Conservation (phyloP, 2,888 invertebrate species). For the Coronaproctus castanopsis region DNA sequence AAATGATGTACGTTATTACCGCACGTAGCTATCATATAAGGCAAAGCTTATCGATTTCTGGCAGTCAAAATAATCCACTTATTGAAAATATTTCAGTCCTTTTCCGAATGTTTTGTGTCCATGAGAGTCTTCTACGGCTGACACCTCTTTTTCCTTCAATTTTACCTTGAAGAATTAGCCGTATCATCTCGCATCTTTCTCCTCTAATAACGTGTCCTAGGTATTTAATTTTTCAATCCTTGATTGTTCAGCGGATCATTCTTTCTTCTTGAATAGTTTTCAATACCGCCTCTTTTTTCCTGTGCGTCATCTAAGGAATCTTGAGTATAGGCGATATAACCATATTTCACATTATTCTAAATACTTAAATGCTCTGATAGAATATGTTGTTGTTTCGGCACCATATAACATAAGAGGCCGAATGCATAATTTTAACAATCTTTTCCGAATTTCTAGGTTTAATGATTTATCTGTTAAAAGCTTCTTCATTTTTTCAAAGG, state of each 20-base stretch:
- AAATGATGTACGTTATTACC: neutral
- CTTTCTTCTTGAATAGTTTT: neutral
- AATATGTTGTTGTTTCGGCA: neutral
- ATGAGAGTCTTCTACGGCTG: neutral
- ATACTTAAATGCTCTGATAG: neutral
- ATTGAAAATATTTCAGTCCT: neutral
- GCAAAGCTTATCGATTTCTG: neutral
- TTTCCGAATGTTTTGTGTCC: neutral
- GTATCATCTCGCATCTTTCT: neutral
- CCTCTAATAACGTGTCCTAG: neutral
- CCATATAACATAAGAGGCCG: neutral
- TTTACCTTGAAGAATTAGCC: neutral
- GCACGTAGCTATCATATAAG: neutral
- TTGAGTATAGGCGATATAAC: neutral
- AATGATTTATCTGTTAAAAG: neutral
- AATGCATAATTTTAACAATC: neutral
- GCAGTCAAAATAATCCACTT: neutral
- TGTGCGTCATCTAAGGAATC: neutral
- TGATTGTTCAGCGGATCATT: neutral
- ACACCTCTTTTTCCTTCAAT: neutral
- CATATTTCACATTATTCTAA: neutral
- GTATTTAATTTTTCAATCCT: neutral
- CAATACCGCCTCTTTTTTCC: neutral
- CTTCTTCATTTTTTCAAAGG: too few relatives aligned
- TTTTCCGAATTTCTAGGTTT: neutral